Evolutionary conservation across 1,140 invertebrate genomes (phyloP), one percentile per base, ranked within the genome.

Genomic region (Gerris buenoi): DNA sequence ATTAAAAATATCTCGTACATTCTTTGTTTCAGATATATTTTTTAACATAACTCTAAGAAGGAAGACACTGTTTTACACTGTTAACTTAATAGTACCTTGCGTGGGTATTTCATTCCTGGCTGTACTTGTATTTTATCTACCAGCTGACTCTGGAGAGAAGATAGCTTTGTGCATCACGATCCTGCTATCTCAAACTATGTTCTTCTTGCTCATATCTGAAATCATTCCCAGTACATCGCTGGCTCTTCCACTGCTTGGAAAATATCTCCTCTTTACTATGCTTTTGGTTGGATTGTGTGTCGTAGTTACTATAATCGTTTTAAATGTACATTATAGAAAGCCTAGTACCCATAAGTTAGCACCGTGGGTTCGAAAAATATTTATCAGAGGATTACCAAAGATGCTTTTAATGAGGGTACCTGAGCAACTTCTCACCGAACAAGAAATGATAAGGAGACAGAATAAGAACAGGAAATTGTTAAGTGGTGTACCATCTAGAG

Each of bases 251-350:
- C 80, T 99, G 2, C 84, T 99, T 18, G 96, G 97, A 27, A 98
- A 98, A 79, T 99, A 99, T 79, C 84, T 99, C 0, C 83, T 99
- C 0, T 99, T 99, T 76, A 99, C 97, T 1, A 98, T 99, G 95
- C 84, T 98, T 57, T 81, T 99, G 25, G 96, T 99, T 1, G 95
- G 90, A 0, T 78, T 98, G 10, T 98, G 95, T 25, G 96, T 99
- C 57, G 86, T 97, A 22, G 90, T 98, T 70, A 98, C 97, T 25
- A 98, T 99, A 71, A 86, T 97, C 67, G 95, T 99, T 72, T 81
- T 99, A 26, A 99, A 99, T 77, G 90, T 99, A n/a, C 97, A 99
- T 76, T 99, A 98, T 76, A 89, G 97, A 1, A 97, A 97, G 74
- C 96, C 97, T 1, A 94, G 93, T 70, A 99, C 97, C 0, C 96